Percentiles rank a stretch among this genome's conserved stretches.
Evolutionary conservation across 2,888 invertebrate species (phyloP).

Genomic region (Lepidonotus clava): DNA sequence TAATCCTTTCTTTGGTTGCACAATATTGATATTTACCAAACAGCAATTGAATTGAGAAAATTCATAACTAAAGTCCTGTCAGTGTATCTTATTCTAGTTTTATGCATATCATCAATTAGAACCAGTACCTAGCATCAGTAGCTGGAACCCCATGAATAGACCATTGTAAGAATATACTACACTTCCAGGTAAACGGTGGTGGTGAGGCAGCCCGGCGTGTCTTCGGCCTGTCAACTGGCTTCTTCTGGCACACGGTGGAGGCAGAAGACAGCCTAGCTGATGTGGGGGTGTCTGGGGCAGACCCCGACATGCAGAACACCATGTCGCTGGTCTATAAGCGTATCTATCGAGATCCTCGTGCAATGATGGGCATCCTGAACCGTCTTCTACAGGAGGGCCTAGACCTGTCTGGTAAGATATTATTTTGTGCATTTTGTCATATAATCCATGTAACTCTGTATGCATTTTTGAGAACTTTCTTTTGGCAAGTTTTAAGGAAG

Average conservation of each 20-base stretch:
- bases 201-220: constrained; percentile 70
- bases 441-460: too few species aligned
- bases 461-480: too few species aligned
- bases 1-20: too few species aligned
- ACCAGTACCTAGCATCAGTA: too few species aligned
- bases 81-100: neutral
- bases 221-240: constrained; percentile 73
- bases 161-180: neutral
- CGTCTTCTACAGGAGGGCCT: constrained; percentile 74
- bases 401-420: constrained; percentile 67
- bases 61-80: neutral
- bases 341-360: constrained; percentile 71
- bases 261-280: constrained; percentile 70
- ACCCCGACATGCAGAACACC: constrained; percentile 74
- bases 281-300: constrained; percentile 58
- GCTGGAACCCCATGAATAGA: neutral
- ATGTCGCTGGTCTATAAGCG: constrained; percentile 74
- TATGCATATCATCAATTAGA: neutral
- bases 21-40: too few species aligned
- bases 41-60: too few species aligned
- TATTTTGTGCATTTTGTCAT: neutral
- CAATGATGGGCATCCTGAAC: constrained; percentile 75
- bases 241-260: constrained; percentile 78
- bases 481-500: too few species aligned
- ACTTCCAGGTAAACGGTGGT: constrained; percentile 23